Percentiles rank a stretch among this genome's conserved stretches.
These are phyloP conservation scores for Periophthalmus magnuspinnatus DNA, from an alignment of 2,797 vertebrate species.

Conservation along the genomic window DNA sequence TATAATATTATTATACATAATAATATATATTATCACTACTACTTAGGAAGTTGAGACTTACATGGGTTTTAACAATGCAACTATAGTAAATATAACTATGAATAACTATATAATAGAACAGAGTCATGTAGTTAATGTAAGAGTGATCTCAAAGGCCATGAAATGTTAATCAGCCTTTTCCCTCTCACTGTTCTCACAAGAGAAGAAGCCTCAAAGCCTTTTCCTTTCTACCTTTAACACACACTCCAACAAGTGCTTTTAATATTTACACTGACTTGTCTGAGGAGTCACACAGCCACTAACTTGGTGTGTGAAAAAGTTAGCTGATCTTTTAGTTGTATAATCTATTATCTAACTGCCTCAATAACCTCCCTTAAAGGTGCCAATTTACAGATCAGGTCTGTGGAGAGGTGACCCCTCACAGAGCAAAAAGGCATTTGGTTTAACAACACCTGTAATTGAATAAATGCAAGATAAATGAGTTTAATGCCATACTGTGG, in stretches of 20 bases:
- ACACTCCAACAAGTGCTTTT: conserved; percentile 36
- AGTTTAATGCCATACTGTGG: too few species aligned
- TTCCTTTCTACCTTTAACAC: background rate
- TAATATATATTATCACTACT: background rate
- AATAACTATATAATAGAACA: background rate
- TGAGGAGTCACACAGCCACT: conserved; percentile 1
- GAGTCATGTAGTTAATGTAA: conserved; percentile 16
- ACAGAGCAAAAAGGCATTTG: too few species aligned
- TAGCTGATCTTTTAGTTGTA: background rate
- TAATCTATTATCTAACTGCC: background rate
- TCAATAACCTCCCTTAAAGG: background rate
- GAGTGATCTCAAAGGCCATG: conserved; percentile 47
- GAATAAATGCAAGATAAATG: too few species aligned
- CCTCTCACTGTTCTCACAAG: conserved; percentile 18
- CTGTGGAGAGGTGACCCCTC: too few species aligned
- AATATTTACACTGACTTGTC: conserved; percentile 39
- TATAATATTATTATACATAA: background rate
- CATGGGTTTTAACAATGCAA: conserved; percentile 28
- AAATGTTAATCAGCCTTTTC: conserved; percentile 56
- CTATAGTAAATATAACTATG: too few species aligned
- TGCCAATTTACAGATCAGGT: background rate
- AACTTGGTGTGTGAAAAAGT: conserved; percentile 15
- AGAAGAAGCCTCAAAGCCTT: conserved; percentile 45
- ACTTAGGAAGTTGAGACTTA: conserved; percentile 6
- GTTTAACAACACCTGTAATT: too few species aligned